These are phyloP conservation scores for Chaetoderma sp. DNA, from an alignment of 2,888 invertebrate genomes.

Conservation along the genomic window DNA sequence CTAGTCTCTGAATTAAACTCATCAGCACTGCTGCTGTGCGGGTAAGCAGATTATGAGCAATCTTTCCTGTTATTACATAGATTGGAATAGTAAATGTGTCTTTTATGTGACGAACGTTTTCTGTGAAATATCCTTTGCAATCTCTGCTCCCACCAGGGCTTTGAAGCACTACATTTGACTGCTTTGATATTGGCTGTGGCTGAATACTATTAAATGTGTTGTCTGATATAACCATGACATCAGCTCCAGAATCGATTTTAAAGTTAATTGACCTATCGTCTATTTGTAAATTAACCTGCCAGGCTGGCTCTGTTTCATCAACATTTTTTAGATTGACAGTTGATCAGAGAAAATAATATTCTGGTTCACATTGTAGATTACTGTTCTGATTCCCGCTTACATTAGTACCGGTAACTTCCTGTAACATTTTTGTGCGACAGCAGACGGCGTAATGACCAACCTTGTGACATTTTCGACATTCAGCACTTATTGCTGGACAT, in stretches of 20 bases:
- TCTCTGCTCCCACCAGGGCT: slow-evolving; percentile 7
- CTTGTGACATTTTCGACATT: background rate
- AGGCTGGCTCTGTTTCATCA: slow-evolving; percentile 8
- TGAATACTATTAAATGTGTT: slow-evolving; percentile 2
- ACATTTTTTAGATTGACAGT: slow-evolving; percentile 9
- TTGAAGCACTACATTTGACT: background rate
- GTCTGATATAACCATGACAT: background rate
- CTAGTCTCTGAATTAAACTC: slow-evolving; percentile 7
- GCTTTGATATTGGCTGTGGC: slow-evolving; percentile 1
- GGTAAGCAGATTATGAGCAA: slow-evolving; percentile 4
- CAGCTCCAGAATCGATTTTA: slow-evolving; percentile 22
- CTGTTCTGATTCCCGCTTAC: background rate
- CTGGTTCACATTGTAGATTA: no score
- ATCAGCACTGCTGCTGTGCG: background rate
- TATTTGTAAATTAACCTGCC: slow-evolving; percentile 4
- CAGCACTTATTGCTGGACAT: slow-evolving; percentile 7
- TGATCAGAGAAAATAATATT: slow-evolving; percentile 11
- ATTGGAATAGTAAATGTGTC: background rate
- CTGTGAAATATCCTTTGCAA: slow-evolving; percentile 2
- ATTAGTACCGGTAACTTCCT: background rate
- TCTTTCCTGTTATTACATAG: background rate
- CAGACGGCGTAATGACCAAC: background rate
- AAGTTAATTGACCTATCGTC: background rate
- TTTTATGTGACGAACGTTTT: background rate
- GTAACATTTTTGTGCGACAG: background rate